Conservation (phyloP, 1,140 invertebrate species). For the Ctenoplectra terminalis region DNA sequence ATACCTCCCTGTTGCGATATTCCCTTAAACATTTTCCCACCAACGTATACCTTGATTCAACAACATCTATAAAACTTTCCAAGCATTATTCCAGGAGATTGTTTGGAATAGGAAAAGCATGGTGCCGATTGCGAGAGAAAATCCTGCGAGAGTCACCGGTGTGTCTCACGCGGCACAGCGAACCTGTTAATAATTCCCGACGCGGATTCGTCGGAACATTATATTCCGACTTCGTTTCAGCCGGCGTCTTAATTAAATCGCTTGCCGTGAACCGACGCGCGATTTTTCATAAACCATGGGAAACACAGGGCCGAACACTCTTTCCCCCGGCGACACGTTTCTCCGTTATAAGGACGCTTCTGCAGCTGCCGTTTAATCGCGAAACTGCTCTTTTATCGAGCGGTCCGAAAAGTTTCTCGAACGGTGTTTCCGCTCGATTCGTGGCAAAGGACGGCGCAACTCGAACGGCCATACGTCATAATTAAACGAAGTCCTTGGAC, state of each 20-base stretch:
- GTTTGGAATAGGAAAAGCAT: background rate
- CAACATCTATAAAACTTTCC: background rate
- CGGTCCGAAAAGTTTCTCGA: background rate
- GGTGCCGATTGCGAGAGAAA: no score
- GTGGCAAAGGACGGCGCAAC: slow-evolving; percentile 30
- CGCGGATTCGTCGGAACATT: slow-evolving; percentile 26
- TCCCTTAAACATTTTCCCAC: no score
- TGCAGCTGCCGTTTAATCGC: background rate
- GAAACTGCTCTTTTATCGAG: slow-evolving; percentile 9
- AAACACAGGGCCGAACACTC: no score
- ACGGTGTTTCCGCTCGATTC: slow-evolving; percentile 29
- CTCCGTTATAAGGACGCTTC: background rate
- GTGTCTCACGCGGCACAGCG: no score
- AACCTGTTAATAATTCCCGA: slow-evolving; percentile 32
- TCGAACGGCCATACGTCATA: slow-evolving; percentile 75
- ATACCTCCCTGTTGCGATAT: no score
- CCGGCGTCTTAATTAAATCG: slow-evolving; percentile 38
- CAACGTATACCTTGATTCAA: no score
- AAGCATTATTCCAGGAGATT: background rate
- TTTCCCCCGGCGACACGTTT: no score
- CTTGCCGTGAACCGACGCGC: background rate
- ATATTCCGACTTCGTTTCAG: slow-evolving; percentile 32
- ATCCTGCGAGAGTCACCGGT: no score
- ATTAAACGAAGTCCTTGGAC: slow-evolving; percentile 73
- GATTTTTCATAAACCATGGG: slow-evolving; percentile 30